phyloP scores from a whole-genome alignment of 2,888 invertebrate genomes.

The Acanthoscelides obtectus region DNA sequence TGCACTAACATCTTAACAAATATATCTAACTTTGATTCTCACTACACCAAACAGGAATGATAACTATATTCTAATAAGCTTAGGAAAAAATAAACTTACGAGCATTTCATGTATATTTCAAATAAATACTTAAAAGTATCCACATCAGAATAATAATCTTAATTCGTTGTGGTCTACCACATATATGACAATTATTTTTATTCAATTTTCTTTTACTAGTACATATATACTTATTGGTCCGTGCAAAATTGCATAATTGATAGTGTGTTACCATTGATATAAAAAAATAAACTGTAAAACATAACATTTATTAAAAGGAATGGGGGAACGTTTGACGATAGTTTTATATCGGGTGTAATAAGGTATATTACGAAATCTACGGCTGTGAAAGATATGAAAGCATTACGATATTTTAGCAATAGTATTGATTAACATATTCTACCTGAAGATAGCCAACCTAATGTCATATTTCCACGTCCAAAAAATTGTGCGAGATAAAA shows the following conservation, averaged over 20 bases:
- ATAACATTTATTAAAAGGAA: too few species aligned
- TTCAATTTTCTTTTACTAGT: conserved; percentile 19
- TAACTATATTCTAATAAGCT: not conserved
- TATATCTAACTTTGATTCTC: not conserved
- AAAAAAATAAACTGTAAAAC: not conserved
- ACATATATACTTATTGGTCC: conserved; percentile 36
- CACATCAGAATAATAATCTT: not conserved
- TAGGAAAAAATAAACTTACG: not conserved
- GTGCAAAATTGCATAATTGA: conserved; percentile 27
- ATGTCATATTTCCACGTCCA: too few species aligned
- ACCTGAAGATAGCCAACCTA: too few species aligned
- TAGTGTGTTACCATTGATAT: conserved; percentile 4
- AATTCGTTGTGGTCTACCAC: not conserved
- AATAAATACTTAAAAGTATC: not conserved
- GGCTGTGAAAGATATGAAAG: not conserved
- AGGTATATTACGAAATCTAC: not conserved
- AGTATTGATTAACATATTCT: too few species aligned
- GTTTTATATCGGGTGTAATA: too few species aligned
- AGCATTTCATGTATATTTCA: not conserved
- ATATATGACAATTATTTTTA: conserved; percentile 19
- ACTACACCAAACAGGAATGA: not conserved
- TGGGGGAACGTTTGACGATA: too few species aligned
- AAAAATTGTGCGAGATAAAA: too few species aligned
- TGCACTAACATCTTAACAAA: not conserved
- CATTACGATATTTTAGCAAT: too few species aligned